These are phyloP conservation scores for Enteromius trimaculatus DNA, from an alignment of 2,797 vertebrate genomes.

Conservation along the genomic window DNA sequence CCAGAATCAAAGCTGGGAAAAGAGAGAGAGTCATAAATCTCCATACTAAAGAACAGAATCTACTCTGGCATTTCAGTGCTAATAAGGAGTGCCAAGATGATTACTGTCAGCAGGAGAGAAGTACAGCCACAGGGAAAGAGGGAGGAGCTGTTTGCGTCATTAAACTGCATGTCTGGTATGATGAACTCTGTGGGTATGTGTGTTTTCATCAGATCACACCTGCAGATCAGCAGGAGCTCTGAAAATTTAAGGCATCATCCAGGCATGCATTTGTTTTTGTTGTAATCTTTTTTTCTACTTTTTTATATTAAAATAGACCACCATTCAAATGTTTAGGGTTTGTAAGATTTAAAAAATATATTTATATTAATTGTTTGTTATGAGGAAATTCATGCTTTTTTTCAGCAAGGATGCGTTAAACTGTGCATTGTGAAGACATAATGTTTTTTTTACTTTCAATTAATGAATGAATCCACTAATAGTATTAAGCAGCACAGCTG, in stretches of 20 bases:
- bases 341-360: not conserved
- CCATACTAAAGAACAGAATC: slow-evolving; percentile 34
- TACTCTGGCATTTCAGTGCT: slow-evolving; percentile 46
- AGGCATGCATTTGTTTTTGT: not conserved
- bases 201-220: slow-evolving; percentile 30
- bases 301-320: too few species aligned
- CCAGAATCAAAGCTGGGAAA: slow-evolving; percentile 17
- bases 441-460: not conserved
- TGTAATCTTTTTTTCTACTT: not conserved
- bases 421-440: not conserved
- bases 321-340: not conserved
- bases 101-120: slow-evolving; percentile 32
- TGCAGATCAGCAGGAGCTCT: slow-evolving; percentile 30
- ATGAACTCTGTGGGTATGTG: slow-evolving; percentile 33
- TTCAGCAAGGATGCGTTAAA: not conserved
- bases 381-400: not conserved
- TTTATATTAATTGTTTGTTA: not conserved
- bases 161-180: slow-evolving; percentile 49
- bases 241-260: slow-evolving; percentile 3
- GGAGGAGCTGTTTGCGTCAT: slow-evolving; percentile 32
- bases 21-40: slow-evolving; percentile 51
- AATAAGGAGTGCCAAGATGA: slow-evolving; percentile 40
- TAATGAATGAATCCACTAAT: not conserved
- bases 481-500: not conserved
- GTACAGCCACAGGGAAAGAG: slow-evolving; percentile 27